phyloP scores from a whole-genome alignment of 2,113 vertebrate genomes.

The Lagopus leucura region DNA sequence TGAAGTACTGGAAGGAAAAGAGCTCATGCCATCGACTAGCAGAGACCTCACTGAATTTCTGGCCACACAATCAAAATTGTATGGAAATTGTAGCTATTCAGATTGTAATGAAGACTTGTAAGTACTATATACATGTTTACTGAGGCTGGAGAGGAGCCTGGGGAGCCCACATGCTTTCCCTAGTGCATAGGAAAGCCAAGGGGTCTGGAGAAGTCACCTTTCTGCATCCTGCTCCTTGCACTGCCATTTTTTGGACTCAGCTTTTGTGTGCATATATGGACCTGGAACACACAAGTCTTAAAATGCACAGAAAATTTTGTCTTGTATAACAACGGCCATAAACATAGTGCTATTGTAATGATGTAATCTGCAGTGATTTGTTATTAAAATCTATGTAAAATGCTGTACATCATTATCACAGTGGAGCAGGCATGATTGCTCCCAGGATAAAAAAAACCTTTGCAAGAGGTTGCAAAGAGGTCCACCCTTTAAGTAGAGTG shows the following conservation, averaged over 20 bases:
- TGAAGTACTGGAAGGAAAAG: background rate
- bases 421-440: background rate
- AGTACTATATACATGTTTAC: background rate
- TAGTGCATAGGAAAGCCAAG: background rate
- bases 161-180: background rate
- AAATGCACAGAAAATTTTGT: background rate
- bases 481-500: background rate
- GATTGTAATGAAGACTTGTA: background rate
- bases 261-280: background rate
- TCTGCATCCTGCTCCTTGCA: fast-evolving
- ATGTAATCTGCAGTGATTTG: background rate
- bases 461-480: background rate
- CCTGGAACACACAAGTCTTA: background rate
- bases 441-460: background rate
- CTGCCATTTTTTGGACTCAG: background rate
- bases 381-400: background rate
- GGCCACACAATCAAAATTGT: background rate
- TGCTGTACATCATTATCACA: background rate
- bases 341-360: background rate
- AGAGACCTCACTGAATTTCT: background rate
- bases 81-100: background rate
- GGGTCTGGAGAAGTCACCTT: background rate
- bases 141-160: background rate
- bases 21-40: background rate
- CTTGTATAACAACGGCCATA: background rate